Percentiles rank a stretch among this genome's conserved stretches.
These are phyloP conservation scores for Globicephala melas DNA, from an alignment of 2,113 vertebrate genomes.

Conservation along the genomic window DNA sequence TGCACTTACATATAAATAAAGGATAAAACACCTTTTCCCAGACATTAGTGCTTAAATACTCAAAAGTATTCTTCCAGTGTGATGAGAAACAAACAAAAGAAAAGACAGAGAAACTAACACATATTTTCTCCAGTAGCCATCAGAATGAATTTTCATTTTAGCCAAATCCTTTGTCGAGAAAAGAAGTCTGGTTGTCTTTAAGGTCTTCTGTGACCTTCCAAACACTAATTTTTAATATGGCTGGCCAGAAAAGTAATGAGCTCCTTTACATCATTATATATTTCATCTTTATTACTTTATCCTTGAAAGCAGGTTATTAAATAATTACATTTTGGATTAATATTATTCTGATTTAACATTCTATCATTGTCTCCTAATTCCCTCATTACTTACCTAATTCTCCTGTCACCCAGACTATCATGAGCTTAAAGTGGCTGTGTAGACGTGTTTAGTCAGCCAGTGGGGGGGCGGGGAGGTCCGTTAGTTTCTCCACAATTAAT, in stretches of 20 bases:
- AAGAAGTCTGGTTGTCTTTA: background rate
- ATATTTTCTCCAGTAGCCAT: background rate
- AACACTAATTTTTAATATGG: background rate
- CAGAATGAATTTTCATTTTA: background rate
- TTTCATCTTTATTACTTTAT: slow-evolving; percentile 15
- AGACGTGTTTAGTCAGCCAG: background rate
- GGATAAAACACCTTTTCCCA: background rate
- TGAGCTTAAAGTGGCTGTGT: background rate
- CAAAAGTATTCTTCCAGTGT: background rate
- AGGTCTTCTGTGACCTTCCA: background rate
- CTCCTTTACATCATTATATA: background rate
- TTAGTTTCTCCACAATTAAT: background rate
- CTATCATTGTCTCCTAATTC: background rate
- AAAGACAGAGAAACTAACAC: background rate
- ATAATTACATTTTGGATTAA: slow-evolving; percentile 32
- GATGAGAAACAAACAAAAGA: background rate
- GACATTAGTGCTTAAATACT: background rate
- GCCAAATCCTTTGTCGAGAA: background rate
- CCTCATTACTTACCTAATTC: background rate
- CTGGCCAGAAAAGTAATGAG: slow-evolving; percentile 10
- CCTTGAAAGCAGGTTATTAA: background rate
- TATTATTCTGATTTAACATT: slow-evolving; percentile 2
- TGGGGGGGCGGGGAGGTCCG: background rate
- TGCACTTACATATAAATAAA: background rate
- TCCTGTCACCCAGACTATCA: background rate